Percentiles rank a stretch among this genome's conserved stretches.
phyloP scores from a whole-genome alignment of 2,797 vertebrate genomes.

The Notoglanidium macrostoma region DNA sequence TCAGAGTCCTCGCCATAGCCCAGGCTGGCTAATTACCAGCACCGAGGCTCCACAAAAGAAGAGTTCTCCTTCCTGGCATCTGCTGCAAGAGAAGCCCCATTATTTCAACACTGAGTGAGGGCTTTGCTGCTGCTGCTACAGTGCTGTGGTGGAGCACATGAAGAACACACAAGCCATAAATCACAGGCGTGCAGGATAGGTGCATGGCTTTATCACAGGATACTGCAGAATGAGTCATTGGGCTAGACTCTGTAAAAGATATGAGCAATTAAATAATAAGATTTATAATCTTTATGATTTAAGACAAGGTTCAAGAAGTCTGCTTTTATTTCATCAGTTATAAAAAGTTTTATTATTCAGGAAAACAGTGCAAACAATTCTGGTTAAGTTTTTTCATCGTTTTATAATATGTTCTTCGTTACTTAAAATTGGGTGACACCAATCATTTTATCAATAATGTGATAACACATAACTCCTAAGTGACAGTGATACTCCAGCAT shows the following conservation, averaged over 20 bases:
- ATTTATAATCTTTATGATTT: no score
- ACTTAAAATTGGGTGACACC: neutral
- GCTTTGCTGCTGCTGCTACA: conserved; percentile 33
- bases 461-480: neutral
- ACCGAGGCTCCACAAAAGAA: conserved; percentile 47
- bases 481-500: neutral
- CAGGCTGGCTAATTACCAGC: conserved; percentile 55
- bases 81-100: conserved; percentile 48
- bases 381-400: neutral
- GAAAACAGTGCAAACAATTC: neutral
- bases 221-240: conserved; percentile 7
- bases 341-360: neutral
- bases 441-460: neutral
- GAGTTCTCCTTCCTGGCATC: conserved; percentile 45
- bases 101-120: conserved; percentile 34
- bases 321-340: neutral
- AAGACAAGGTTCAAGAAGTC: neutral
- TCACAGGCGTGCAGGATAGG: conserved; percentile 39
- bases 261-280: neutral
- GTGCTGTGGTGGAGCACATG: conserved; percentile 36
- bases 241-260: neutral
- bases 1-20: conserved; percentile 45
- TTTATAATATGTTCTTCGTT: neutral
- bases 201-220: conserved; percentile 42
- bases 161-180: conserved; percentile 58